phyloP scores from a whole-genome alignment of 2,797 vertebrate species.

The Macropodus opercularis region DNA sequence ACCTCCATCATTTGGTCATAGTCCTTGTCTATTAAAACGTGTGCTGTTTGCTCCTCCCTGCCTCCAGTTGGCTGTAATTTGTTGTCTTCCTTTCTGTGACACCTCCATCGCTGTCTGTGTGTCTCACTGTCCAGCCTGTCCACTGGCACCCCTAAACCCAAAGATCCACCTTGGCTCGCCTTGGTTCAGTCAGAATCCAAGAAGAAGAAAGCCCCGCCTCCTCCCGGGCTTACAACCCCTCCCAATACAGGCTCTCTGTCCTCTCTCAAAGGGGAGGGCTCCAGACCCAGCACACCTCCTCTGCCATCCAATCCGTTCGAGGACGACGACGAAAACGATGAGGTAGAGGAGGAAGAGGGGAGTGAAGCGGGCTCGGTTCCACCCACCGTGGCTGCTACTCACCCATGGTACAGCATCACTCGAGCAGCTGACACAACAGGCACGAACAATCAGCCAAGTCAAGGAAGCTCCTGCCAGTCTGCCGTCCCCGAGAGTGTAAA shows the following conservation, averaged over 20 bases:
- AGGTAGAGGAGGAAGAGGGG: constrained; percentile 60
- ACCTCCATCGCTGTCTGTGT: constrained; percentile 62
- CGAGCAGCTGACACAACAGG: constrained; percentile 62
- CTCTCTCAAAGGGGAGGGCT: constrained; percentile 86
- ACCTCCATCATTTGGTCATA: constrained; percentile 7
- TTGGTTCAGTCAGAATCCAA: constrained; percentile 91
- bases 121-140: constrained; percentile 71
- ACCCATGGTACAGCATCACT: constrained; percentile 96
- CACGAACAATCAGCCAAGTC: constrained; percentile 66
- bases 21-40: constrained; percentile 24
- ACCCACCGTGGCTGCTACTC: constrained; percentile 74
- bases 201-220: constrained; percentile 91
- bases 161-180: constrained; percentile 95
- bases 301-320: constrained; percentile 91
- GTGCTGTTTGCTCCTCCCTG: constrained; percentile 13
- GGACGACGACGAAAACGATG: constrained; percentile 75
- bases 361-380: constrained; percentile 55
- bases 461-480: constrained; percentile 63
- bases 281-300: constrained; percentile 73
- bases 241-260: constrained; percentile 75
- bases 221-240: constrained; percentile 72
- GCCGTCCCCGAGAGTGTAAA: constrained; percentile 80
- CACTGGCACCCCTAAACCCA: constrained; percentile 81
- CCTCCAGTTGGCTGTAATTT: constrained; percentile 45
- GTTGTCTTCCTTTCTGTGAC: constrained; percentile 56